Base-by-base conservation (phyloP, 30 jellyfish, hydroid and myxozoan species). In the Calvadosia cruxmelitensis region DNA sequence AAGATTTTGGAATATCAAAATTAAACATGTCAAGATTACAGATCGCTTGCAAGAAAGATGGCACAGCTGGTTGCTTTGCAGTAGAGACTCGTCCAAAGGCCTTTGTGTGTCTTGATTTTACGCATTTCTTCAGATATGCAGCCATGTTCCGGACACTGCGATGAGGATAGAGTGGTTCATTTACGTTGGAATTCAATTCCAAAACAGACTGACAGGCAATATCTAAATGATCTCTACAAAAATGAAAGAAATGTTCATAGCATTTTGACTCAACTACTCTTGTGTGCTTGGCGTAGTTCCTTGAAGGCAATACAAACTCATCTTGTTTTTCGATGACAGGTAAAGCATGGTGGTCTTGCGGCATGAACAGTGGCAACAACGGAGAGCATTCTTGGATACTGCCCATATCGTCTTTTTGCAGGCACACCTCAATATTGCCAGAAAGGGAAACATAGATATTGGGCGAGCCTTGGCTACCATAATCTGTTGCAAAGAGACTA, bases 1-100 rank as follows among this genome's bases (percentile, higher is more conserved):
- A 10, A 13, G 50, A 57, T 68, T 72, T 79, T 48, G 92, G 92
- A 1, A 79, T 71, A 2, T 79, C 92, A 79, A 50, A 70, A 1
- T 42, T 20, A 42, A 42, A 5, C 10, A 42, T 42, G 20, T 42
- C 20, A 5, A 5, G 57, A 5, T 42, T 20, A 10, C 10, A 5
- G 20, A 42, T 42, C 57, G 20, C 20, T 42, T 20, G 10, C 20
- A 42, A 42, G 20, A 20, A 20, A 5, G 10, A 20, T 20, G 57
- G 57, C 57, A 42, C 20, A 42, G 57, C 20, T 42, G 10, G 15
- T 5, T 5, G 57, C 20, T 42, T 42, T 5, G 57, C 57, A 5
- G 10, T 42, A 5, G 10, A 5, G 20, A 42, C 57, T 5, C 20
- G 57, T 42, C 15, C 10, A 42, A 42, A 42, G 10, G 57, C 57